These are phyloP conservation scores for Atta cephalotes DNA, from an alignment of 1,140 invertebrate genomes.

Conservation along the genomic window DNA sequence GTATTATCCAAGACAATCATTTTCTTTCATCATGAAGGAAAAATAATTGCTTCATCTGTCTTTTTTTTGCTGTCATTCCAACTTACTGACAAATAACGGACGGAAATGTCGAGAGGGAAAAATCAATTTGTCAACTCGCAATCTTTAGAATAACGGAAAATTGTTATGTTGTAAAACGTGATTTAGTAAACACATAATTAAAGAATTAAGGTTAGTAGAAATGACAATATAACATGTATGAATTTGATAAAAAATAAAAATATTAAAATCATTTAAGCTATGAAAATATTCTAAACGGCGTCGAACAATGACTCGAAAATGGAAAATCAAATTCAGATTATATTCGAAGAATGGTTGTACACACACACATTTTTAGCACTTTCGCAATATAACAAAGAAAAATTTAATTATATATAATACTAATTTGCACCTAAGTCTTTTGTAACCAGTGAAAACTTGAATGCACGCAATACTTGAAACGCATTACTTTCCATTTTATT, in stretches of 20 bases:
- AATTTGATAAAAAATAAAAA: neutral
- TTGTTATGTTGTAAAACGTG: slow-evolving; percentile 2
- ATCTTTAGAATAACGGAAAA: slow-evolving; percentile 24
- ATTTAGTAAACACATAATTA: slow-evolving; percentile 20
- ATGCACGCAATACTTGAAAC: neutral
- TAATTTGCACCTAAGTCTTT: slow-evolving; percentile 13
- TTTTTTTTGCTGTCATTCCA: slow-evolving; percentile 29
- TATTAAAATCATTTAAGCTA: slow-evolving; percentile 1
- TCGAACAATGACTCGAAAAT: neutral
- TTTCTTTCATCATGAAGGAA: slow-evolving; percentile 41
- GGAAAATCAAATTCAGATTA: neutral
- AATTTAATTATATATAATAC: slow-evolving; percentile 16
- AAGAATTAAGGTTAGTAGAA: neutral
- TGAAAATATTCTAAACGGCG: neutral
- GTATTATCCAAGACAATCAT: slow-evolving; percentile 2
- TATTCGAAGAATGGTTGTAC: neutral
- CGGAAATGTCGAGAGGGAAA: slow-evolving; percentile 64
- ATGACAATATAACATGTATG: neutral
- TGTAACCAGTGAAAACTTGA: neutral
- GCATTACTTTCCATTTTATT: neutral
- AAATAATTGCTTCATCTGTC: slow-evolving; percentile 45
- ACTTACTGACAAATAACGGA: slow-evolving; percentile 51
- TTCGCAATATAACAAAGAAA: neutral
- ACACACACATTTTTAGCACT: neutral
- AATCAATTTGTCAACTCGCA: slow-evolving; percentile 46